These are phyloP conservation scores for Ctena decussata DNA, from an alignment of 2,888 invertebrate species.

Conservation along the genomic window DNA sequence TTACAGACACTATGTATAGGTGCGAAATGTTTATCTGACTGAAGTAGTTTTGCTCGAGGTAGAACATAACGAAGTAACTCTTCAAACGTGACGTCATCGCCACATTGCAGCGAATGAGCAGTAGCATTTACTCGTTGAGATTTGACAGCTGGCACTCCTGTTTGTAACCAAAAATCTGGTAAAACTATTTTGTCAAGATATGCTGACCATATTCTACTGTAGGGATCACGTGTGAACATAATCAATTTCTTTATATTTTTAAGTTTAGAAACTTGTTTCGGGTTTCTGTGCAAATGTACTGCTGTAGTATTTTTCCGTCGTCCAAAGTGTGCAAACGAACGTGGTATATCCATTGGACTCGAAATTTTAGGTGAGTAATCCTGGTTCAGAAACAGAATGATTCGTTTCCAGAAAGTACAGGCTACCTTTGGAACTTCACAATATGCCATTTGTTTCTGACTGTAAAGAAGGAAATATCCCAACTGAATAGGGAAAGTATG, in stretches of 20 bases:
- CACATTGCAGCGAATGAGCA: constrained; percentile 1
- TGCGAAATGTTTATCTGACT: not conserved
- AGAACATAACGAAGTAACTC: not conserved
- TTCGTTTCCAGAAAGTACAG: not conserved
- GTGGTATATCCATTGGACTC: not conserved
- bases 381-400: not conserved
- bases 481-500: no score
- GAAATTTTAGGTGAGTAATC: not conserved
- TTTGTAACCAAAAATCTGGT: not conserved
- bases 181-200: not conserved
- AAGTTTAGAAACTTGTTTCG: no score
- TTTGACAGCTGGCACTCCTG: not conserved
- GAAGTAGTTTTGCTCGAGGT: not conserved
- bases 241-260: no score
- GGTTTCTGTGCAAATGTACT: no score
- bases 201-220: not conserved
- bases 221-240: not conserved
- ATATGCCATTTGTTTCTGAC: no score
- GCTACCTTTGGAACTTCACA: not conserved
- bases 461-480: no score
- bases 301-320: no score
- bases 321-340: no score
- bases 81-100: not conserved
- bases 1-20: not conserved
- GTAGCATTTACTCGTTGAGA: not conserved